Evolutionary conservation across 2,888 invertebrate genomes (phyloP).

Genomic region (Camptogramma bilineatum): DNA sequence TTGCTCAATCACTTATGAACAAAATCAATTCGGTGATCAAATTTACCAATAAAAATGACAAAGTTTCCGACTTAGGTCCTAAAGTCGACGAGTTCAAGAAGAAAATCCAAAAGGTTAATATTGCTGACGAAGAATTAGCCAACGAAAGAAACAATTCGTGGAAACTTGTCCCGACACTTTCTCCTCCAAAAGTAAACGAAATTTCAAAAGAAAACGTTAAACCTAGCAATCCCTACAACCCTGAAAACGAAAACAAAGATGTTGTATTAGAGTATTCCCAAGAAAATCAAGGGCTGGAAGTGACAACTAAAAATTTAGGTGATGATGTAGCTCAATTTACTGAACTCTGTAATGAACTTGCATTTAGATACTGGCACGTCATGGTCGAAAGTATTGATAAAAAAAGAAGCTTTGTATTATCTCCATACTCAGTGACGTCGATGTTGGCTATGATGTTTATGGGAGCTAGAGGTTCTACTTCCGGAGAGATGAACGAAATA

Average conservation of each 20-base stretch:
- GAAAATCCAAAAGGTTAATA: slow-evolving; percentile 79
- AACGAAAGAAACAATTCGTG: slow-evolving; percentile 79
- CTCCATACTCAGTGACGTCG: slow-evolving; percentile 94
- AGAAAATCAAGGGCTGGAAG: slow-evolving; percentile 89
- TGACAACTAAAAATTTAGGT: slow-evolving; percentile 89
- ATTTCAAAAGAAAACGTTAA: slow-evolving; percentile 70
- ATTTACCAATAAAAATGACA: slow-evolving; percentile 50
- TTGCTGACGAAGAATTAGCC: slow-evolving; percentile 74
- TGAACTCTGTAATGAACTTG: slow-evolving; percentile 93
- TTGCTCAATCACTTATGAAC: slow-evolving; percentile 44
- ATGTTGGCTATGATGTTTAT: slow-evolving; percentile 96
- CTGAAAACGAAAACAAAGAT: slow-evolving; percentile 66
- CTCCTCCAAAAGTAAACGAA: slow-evolving; percentile 78
- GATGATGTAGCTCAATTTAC: slow-evolving; percentile 92
- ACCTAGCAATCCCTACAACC: slow-evolving; percentile 56
- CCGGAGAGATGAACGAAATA: slow-evolving; percentile 95
- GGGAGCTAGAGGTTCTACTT: slow-evolving; percentile 94
- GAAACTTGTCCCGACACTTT: slow-evolving; percentile 86
- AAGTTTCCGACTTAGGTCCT: slow-evolving; percentile 55
- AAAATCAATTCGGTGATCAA: slow-evolving; percentile 45
- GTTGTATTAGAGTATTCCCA: slow-evolving; percentile 73
- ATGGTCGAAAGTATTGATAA: slow-evolving; percentile 89
- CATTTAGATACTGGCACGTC: slow-evolving; percentile 92
- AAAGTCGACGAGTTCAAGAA: slow-evolving; percentile 80
- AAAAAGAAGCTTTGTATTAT: slow-evolving; percentile 91